phyloP scores from a whole-genome alignment of 2,113 vertebrate species.

The Neotoma lepida region DNA sequence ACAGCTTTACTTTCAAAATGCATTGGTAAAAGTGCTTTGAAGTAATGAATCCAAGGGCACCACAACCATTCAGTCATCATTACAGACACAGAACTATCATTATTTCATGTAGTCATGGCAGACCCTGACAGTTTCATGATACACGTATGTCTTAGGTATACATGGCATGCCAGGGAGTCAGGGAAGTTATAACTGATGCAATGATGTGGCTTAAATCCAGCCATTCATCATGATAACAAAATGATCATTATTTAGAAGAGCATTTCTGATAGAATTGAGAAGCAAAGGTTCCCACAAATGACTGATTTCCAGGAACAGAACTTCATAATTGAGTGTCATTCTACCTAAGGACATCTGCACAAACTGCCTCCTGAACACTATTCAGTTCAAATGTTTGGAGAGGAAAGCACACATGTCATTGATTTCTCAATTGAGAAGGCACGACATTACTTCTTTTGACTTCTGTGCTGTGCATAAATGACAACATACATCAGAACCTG shows the following conservation, averaged over 20 bases:
- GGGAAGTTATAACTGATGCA: background rate
- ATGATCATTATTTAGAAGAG: background rate
- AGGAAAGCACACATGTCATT: background rate
- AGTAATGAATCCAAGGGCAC: background rate
- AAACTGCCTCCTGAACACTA: background rate
- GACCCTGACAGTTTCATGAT: background rate
- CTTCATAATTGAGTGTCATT: background rate
- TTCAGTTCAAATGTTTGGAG: background rate
- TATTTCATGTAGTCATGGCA: background rate
- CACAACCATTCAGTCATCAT: background rate
- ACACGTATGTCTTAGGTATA: background rate
- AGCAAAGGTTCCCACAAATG: background rate
- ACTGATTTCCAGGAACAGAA: background rate
- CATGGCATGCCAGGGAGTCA: accelerated
- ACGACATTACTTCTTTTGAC: background rate
- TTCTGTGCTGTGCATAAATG: background rate
- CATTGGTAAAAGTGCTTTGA: background rate
- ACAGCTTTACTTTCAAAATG: background rate
- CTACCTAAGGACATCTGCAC: background rate
- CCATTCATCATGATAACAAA: background rate
- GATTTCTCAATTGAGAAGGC: background rate
- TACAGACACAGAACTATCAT: background rate
- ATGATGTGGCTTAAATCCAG: background rate
- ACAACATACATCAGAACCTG: background rate
- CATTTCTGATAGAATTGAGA: constrained; percentile 4